phyloP scores from a whole-genome alignment of 2,888 invertebrate species.

The Sminthurides aquaticus region DNA sequence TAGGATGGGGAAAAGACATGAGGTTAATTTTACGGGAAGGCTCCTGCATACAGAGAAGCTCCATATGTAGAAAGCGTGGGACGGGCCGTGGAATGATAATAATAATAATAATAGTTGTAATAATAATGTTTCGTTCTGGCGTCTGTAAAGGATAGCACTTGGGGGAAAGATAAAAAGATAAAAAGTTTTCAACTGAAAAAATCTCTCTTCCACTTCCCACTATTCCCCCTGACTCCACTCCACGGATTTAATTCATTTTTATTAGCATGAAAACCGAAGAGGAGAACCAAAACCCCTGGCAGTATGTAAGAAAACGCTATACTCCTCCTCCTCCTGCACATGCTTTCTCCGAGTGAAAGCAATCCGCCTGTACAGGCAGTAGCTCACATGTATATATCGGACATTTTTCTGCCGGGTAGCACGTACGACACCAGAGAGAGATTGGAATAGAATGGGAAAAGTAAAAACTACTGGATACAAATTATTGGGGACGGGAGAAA shows the following conservation, averaged over 20 bases:
- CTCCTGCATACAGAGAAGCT: neutral
- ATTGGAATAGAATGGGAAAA: neutral
- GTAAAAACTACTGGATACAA: neutral
- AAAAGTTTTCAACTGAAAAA: constrained; percentile 40
- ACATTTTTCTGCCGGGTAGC: too few species aligned
- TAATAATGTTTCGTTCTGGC: constrained; percentile 41
- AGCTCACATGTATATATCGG: too few species aligned
- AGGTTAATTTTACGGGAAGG: neutral
- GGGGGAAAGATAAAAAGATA: constrained; percentile 44
- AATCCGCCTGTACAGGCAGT: too few species aligned
- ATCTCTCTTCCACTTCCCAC: constrained; percentile 14
- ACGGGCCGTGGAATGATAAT: neutral
- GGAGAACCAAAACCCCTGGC: neutral
- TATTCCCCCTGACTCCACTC: constrained; percentile 18
- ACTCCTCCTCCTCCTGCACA: too few species aligned
- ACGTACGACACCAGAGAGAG: too few species aligned
- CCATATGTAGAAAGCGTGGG: neutral
- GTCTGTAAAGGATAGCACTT: constrained; percentile 41
- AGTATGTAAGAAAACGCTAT: too few species aligned
- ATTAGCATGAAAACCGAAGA: constrained; percentile 25
- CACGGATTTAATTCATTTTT: constrained; percentile 39
- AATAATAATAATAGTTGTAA: constrained; percentile 37
- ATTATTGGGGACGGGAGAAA: neutral
- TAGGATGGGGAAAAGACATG: neutral
- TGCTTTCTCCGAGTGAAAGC: too few species aligned